phyloP scores from a whole-genome alignment of 2,888 invertebrate genomes.

The Drepanosiphum platanoidis region DNA sequence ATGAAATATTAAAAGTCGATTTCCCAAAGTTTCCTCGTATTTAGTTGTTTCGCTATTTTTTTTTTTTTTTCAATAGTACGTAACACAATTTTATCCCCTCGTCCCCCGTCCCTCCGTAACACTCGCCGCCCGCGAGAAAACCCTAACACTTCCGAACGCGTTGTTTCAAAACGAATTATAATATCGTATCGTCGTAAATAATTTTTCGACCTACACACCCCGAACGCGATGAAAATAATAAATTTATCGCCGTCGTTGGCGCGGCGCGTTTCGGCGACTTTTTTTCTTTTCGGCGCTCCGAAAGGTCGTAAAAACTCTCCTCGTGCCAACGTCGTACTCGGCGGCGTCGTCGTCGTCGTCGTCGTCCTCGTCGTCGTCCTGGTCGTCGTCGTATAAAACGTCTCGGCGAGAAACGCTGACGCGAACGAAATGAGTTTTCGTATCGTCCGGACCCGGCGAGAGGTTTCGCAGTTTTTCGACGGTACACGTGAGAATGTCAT shows the following conservation, averaged over 20 bases:
- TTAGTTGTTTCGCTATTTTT: too few relatives aligned
- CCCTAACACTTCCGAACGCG: too few relatives aligned
- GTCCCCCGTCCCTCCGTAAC: too few relatives aligned
- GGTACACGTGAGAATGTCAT: constrained; percentile 26
- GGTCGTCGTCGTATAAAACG: constrained; percentile 40
- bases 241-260: neutral
- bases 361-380: neutral
- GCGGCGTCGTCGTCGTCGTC: too few relatives aligned
- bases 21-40: too few relatives aligned
- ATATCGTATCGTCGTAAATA: too few relatives aligned
- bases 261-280: neutral
- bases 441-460: neutral
- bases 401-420: constrained; percentile 15
- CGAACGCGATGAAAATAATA: neutral
- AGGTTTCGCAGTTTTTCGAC: constrained; percentile 9
- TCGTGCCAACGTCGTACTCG: constrained; percentile 15
- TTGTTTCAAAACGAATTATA: too few relatives aligned
- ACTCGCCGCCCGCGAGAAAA: too few relatives aligned
- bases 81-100: too few relatives aligned
- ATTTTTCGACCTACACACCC: too few relatives aligned
- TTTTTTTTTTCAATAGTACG: too few relatives aligned
- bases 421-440: constrained; percentile 4
- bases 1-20: too few relatives aligned
- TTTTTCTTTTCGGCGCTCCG: neutral
- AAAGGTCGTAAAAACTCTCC: constrained; percentile 24